Evolutionary conservation across 1,140 invertebrate genomes (phyloP).

Genomic region (Lepeophtheirus salmonis): DNA sequence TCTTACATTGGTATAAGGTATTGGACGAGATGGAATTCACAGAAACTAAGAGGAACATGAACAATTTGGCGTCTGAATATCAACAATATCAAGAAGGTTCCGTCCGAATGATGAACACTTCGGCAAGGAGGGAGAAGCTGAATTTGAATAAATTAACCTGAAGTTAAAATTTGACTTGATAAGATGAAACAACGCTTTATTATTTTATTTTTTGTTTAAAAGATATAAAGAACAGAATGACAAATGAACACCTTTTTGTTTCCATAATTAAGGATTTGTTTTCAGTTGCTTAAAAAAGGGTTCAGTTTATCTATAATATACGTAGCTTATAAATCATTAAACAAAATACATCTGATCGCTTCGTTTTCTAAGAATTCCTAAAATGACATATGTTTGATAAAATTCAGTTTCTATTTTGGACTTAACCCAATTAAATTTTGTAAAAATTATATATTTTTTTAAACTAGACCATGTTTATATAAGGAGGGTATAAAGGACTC

Average conservation of each 20-base stretch:
- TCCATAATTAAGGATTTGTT: background rate
- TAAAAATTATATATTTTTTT: no score
- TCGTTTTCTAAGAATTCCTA: no score
- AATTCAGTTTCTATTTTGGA: no score
- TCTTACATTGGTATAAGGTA: slow-evolving; percentile 49
- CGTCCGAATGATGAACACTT: slow-evolving; percentile 58
- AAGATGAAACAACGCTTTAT: background rate
- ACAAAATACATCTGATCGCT: no score
- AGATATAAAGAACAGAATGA: background rate
- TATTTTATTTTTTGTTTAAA: background rate
- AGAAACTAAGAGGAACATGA: slow-evolving; percentile 44
- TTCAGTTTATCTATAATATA: no score
- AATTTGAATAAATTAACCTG: slow-evolving; percentile 18
- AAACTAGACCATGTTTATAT: no score
- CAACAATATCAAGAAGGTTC: slow-evolving; percentile 79
- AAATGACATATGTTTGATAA: no score
- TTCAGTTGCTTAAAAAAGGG: background rate
- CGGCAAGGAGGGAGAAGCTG: slow-evolving; percentile 43
- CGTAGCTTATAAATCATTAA: no score
- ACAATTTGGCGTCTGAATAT: slow-evolving; percentile 67
- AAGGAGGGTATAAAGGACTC: no score
- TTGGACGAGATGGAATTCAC: slow-evolving; percentile 71
- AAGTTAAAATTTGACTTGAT: background rate
- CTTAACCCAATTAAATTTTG: no score
- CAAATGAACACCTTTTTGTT: background rate